phyloP scores from a whole-genome alignment of 2,113 vertebrate species.

The Antechinus flavipes region DNA sequence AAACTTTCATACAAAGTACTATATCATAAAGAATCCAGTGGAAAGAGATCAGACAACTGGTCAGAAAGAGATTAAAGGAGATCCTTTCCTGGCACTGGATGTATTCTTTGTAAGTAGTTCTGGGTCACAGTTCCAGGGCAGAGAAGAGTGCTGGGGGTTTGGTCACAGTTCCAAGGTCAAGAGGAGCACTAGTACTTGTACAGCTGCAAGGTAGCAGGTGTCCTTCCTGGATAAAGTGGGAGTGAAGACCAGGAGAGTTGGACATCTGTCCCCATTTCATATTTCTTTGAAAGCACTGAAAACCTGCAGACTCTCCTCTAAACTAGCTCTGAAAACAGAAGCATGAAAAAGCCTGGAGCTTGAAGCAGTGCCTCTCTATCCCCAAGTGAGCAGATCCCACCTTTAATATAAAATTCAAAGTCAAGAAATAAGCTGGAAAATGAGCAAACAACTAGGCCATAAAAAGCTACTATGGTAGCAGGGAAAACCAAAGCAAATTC shows the following conservation, averaged over 20 bases:
- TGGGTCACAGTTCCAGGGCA: neutral
- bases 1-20: neutral
- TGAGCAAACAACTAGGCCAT: neutral
- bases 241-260: neutral
- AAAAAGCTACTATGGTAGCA: no score
- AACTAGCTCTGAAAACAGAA: neutral
- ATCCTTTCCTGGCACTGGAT: neutral
- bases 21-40: neutral
- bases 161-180: no score
- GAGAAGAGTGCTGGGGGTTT: no score
- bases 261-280: neutral
- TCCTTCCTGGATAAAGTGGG: neutral
- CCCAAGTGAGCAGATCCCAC: no score
- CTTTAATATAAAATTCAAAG: neutral
- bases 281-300: neutral
- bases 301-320: neutral
- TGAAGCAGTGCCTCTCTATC: no score
- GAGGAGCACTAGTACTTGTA: neutral
- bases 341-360: neutral
- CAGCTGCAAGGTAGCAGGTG: neutral
- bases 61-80: neutral
- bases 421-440: neutral
- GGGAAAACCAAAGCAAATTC: no score
- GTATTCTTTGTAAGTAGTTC: neutral
- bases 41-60: neutral